Conservation (phyloP, 2,797 vertebrate genomes). For the Euthynnus affinis region DNA sequence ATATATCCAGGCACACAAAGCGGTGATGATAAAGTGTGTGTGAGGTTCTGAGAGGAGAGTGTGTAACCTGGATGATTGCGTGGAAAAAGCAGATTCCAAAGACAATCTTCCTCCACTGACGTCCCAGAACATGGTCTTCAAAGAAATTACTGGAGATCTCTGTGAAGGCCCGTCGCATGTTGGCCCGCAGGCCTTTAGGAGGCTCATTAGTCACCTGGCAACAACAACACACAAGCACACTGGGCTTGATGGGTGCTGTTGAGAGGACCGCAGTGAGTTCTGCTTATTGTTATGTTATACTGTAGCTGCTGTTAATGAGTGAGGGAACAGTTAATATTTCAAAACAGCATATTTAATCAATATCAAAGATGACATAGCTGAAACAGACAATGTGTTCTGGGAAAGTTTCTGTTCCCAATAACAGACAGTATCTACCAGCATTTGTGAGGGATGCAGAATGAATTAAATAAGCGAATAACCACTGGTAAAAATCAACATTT, state of each 20-base stretch:
- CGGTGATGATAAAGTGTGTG: background rate
- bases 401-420: too few relatives aligned
- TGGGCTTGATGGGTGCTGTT: background rate
- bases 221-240: slow-evolving; percentile 39
- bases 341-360: background rate
- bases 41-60: background rate
- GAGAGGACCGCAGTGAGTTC: background rate
- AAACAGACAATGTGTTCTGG: background rate
- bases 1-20: background rate
- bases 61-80: slow-evolving; percentile 86
- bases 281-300: background rate
- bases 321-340: background rate
- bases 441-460: background rate
- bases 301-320: background rate
- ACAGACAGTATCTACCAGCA: background rate
- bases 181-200: slow-evolving; percentile 88
- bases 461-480: background rate
- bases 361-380: background rate
- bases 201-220: slow-evolving; percentile 88
- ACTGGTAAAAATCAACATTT: background rate
- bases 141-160: slow-evolving; percentile 87
- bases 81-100: slow-evolving; percentile 89
- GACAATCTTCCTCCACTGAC: slow-evolving; percentile 87
- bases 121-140: slow-evolving; percentile 85
- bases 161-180: slow-evolving; percentile 86